Base-by-base conservation (phyloP, 2,113 vertebrate genomes). In the Epinephelus moara region DNA sequence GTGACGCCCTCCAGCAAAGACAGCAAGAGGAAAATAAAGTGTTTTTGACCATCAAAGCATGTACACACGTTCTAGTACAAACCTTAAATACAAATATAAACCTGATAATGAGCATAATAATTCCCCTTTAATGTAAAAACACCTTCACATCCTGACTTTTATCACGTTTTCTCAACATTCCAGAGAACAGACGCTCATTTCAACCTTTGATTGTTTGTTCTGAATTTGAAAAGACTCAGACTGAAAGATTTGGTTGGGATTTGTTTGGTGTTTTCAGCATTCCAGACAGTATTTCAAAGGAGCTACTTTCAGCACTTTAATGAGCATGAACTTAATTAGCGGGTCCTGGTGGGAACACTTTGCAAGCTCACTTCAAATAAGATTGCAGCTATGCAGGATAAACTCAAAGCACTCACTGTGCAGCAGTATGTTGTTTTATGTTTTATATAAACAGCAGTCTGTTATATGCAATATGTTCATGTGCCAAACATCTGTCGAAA, bases 291-390 rank as follows among this genome's bases (percentile, higher is more conserved):
- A 12, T 79, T 84, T 81, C 53, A 74, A 82, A 85, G 45, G 47
- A 80, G 63, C 68, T 74, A 56, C 64, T 76, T 77, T 79, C 62
- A 86, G 72, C 59, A 68, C n/a, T 85, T 81, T 86, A 89, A 88
- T 86, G 73, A 86, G 81, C 61, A 67, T 78, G 45, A 76, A 77
- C 80, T 72, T 88, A 83, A 86, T 89, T 66, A 87, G 72, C 6
- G 2, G 25, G 59, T 87, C 74, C 23, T 71, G 17, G 33, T 86
- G 79, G 78, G 75, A 90, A 87, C 53, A 37, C 49, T 76, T 76
- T 73, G 67, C 37, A 9, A 71, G 53, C 70, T 73, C 67, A 62
- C 73, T 60, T 87, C 30, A 80, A 71, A 81, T 57, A 70, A 70
- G 33, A 75, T 63, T 52, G 69, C 19, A 81, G 67, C 66, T 69